phyloP scores from a whole-genome alignment of 2,113 vertebrate species.

The Bettongia penicillata region DNA sequence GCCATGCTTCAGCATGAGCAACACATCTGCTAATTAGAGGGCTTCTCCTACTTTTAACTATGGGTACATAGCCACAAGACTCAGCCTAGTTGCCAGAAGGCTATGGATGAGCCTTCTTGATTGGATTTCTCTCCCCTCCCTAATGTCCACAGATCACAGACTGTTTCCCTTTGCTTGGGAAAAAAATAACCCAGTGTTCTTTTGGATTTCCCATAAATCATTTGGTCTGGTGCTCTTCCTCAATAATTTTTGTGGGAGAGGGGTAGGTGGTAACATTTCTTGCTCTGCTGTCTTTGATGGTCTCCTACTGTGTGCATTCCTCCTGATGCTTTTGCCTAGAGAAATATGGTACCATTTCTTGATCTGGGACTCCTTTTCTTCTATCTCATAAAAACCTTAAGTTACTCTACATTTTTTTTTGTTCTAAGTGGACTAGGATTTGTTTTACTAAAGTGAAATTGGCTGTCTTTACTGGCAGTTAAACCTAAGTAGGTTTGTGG shows the following conservation, averaged over 20 bases:
- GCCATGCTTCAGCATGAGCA: neutral
- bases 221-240: neutral
- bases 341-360: neutral
- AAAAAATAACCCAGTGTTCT: neutral
- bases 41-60: neutral
- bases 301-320: neutral
- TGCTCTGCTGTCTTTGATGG: neutral
- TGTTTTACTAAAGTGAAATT: neutral
- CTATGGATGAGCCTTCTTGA: neutral
- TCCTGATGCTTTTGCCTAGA: neutral
- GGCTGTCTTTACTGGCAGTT: neutral
- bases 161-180: neutral
- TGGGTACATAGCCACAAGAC: neutral
- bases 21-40: neutral
- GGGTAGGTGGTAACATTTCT: neutral
- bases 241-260: neutral
- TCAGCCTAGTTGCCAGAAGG: no score
- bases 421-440: neutral
- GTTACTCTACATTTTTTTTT: neutral
- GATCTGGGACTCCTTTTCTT: neutral
- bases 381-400: neutral
- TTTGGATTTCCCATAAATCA: neutral
- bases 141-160: neutral
- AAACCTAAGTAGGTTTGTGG: neutral
- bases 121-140: neutral